Percentiles rank a stretch among this genome's conserved stretches.
phyloP scores from a whole-genome alignment of 2,888 invertebrate genomes.

The Caenorhabditis plicata region DNA sequence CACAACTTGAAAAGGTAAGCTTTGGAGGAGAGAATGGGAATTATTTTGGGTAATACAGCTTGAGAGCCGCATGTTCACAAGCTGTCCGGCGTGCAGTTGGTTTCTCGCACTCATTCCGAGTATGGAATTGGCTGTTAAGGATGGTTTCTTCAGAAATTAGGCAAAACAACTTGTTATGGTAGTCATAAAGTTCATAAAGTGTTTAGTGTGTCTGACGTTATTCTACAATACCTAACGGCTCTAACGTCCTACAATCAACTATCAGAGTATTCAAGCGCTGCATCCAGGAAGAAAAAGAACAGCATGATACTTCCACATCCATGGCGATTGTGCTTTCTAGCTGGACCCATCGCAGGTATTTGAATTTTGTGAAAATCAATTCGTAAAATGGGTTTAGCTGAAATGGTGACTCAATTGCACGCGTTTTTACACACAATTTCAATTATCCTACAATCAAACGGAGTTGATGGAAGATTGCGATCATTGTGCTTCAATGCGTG shows the following conservation, averaged over 20 bases:
- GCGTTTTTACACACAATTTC: slow-evolving; percentile 57
- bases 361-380: too few species aligned
- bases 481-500: slow-evolving; percentile 64
- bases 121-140: slow-evolving; percentile 89
- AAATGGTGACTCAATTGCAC: slow-evolving; percentile 62
- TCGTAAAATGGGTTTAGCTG: too few species aligned
- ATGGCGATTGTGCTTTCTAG: slow-evolving; percentile 60
- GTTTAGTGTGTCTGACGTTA: slow-evolving; percentile 82
- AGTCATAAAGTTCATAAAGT: too few species aligned
- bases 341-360: slow-evolving; percentile 49
- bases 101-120: slow-evolving; percentile 70
- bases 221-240: slow-evolving; percentile 72
- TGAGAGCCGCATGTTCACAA: slow-evolving; percentile 84
- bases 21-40: too few species aligned
- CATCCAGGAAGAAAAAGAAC: slow-evolving; percentile 25
- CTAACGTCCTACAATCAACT: slow-evolving; percentile 53
- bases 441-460: slow-evolving; percentile 56
- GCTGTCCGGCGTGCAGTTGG: slow-evolving; percentile 74
- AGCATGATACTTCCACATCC: slow-evolving; percentile 58
- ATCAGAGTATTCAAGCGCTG: slow-evolving; percentile 23
- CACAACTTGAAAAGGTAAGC: slow-evolving; percentile 66
- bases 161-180: too few species aligned
- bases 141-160: slow-evolving; percentile 57
- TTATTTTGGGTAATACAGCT: too few species aligned
- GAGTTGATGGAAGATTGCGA: slow-evolving; percentile 47